phyloP scores from a whole-genome alignment of 2,888 invertebrate genomes.

The Perizoma flavofasciatum region DNA sequence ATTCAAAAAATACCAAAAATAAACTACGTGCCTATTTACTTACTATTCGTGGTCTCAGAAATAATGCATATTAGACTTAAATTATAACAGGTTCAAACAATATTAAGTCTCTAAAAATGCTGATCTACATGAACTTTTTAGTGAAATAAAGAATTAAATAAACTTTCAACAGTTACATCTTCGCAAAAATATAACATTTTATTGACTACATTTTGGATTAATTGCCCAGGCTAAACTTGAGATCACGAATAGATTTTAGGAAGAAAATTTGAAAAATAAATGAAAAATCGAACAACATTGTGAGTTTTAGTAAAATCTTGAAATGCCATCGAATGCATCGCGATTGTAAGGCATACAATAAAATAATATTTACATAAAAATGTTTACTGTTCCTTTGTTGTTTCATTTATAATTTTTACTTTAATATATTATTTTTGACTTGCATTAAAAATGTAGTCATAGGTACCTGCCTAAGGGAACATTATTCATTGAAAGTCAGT shows the following conservation, averaged over 20 bases:
- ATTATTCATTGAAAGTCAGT: no score
- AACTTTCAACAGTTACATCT: no score
- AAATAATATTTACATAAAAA: conserved; percentile 81
- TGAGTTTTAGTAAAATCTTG: conserved; percentile 61
- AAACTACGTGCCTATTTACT: conserved; percentile 48
- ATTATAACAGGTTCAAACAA: background rate
- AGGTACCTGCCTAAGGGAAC: no score
- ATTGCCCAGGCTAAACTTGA: background rate
- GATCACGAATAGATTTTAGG: conserved; percentile 20
- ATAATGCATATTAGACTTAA: background rate
- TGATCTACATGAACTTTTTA: no score
- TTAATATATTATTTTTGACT: background rate
- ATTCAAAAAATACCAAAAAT: conserved; percentile 36
- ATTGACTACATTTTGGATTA: background rate
- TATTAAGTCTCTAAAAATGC: no score
- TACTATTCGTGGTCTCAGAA: conserved; percentile 22
- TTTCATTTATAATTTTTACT: conserved; percentile 56
- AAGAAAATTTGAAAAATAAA: conserved; percentile 12
- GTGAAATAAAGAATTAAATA: no score
- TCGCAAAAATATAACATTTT: background rate
- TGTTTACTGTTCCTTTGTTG: conserved; percentile 77
- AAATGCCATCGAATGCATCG: conserved; percentile 67
- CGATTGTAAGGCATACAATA: conserved; percentile 78
- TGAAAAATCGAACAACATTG: conserved; percentile 44
- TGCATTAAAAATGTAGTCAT: no score